Base-by-base conservation (phyloP, 2,797 vertebrate species). In the Artibeus lituratus region DNA sequence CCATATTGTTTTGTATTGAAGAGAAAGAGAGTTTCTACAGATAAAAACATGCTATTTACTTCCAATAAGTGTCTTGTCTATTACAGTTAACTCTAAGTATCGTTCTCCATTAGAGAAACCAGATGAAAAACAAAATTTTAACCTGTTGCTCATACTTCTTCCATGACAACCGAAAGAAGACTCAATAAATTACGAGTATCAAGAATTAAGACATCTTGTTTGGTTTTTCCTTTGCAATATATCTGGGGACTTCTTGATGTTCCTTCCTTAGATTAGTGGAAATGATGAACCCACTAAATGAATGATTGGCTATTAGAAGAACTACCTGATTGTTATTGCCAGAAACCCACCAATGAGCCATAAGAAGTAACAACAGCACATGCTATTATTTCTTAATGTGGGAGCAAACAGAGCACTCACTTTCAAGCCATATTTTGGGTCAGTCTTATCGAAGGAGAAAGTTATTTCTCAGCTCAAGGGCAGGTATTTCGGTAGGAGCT, bases 121-220 rank as follows among this genome's bases (percentile, higher is more conserved):
- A 62, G 42, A 83, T 5, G 4, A 70, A 59, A 96, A 94, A n/a
- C 39, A 96, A 90, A 94, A 91, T 59, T 51, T 70, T 82, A 88
- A 57, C 62, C 84, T 59, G 18, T 16, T 3, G 2, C 10, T 39
- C 29, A 26, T 26, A 26, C 16, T 74, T 85, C 89, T 88, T 55
- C n/a, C 1, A 53, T 15, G n/a, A 39, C 10, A 94, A 78, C 76
- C 72, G 32, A 89, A 91, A 94, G 69, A 85, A 80, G 77, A 72
- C 39, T 87, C 57, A 76, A 29, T 86, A 82, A 92, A 87, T 59
- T 72, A 65, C 5, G 83, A 74, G 5, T 21, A 4, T 59, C 70
- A 89, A 72, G 86, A 91, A 95, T 81, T 92, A 93, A 92, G 51
- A 15, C 67, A 65, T 83, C 80, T 77, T 62, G 2, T 32, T 93